Conservation (phyloP, 2,797 vertebrate genomes). For the Cephalopachus bancanus region DNA sequence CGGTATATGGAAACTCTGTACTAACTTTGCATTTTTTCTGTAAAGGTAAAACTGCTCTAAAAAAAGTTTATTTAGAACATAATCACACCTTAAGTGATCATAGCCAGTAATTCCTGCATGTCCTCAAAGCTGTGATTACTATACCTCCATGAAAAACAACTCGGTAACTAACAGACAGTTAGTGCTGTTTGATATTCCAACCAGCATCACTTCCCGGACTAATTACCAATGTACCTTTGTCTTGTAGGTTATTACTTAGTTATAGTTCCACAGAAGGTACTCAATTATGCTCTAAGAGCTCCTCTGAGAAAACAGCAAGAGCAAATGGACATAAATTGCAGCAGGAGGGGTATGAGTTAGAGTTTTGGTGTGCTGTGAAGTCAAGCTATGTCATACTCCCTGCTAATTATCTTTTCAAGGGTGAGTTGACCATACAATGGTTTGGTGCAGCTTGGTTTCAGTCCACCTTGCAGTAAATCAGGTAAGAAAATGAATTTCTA, state of each 20-base stretch:
- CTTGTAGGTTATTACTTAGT: slow-evolving; percentile 67
- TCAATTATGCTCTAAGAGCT: slow-evolving; percentile 37
- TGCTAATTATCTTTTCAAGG: slow-evolving; percentile 18
- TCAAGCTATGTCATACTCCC: slow-evolving; percentile 43
- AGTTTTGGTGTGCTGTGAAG: slow-evolving; percentile 31
- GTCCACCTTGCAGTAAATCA: background rate
- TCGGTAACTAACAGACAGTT: slow-evolving; percentile 25
- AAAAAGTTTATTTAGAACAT: slow-evolving; percentile 60
- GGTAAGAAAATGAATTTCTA: slow-evolving; percentile 52
- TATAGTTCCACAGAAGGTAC: slow-evolving; percentile 57
- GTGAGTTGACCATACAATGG: background rate
- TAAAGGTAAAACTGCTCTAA: slow-evolving; percentile 32
- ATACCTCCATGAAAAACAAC: slow-evolving; percentile 18
- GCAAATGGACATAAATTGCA: slow-evolving; percentile 55
- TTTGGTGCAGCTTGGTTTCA: background rate
- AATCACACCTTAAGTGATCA: background rate
- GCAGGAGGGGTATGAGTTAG: background rate
- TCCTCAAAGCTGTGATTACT: slow-evolving; percentile 57
- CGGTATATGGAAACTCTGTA: background rate
- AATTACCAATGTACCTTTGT: slow-evolving; percentile 58
- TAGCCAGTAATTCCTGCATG: background rate
- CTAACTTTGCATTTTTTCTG: background rate
- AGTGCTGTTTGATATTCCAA: slow-evolving; percentile 54
- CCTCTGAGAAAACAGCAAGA: slow-evolving; percentile 71
- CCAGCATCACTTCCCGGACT: slow-evolving; percentile 44